Percentiles rank a stretch among this genome's conserved stretches.
These are phyloP conservation scores for Mycalesis mineus DNA, from an alignment of 2,888 invertebrate species.

Conservation along the genomic window DNA sequence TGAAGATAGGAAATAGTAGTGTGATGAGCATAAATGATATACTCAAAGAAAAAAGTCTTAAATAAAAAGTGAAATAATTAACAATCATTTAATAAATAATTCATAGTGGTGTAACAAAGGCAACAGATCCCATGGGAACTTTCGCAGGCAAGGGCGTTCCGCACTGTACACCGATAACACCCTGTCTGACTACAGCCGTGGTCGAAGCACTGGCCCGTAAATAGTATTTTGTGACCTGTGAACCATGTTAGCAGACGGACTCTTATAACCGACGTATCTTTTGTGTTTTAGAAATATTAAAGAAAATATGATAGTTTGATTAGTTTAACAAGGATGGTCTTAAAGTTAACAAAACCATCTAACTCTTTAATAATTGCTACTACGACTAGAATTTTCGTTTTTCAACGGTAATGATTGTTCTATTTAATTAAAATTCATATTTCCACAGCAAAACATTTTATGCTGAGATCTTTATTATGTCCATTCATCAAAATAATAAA, in stretches of 20 bases:
- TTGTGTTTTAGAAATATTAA: neutral
- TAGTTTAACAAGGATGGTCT: too few relatives aligned
- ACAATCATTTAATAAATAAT: constrained; percentile 21
- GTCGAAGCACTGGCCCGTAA: neutral
- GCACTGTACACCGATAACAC: constrained; percentile 29
- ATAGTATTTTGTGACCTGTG: constrained; percentile 5
- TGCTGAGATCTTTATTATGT: too few relatives aligned
- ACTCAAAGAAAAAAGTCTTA: neutral
- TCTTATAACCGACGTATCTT: neutral
- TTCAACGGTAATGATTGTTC: too few relatives aligned
- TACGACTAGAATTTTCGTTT: too few relatives aligned
- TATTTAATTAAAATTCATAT: too few relatives aligned
- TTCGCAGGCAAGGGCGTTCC: constrained; percentile 41
- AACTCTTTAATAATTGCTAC: too few relatives aligned
- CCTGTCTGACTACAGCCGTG: constrained; percentile 9
- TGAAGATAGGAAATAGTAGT: neutral
- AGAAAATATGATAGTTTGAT: too few relatives aligned
- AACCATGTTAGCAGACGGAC: neutral
- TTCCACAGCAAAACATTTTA: too few relatives aligned
- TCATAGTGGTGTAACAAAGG: constrained; percentile 25
- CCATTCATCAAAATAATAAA: too few relatives aligned
- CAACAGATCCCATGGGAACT: constrained; percentile 36
- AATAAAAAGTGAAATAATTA: constrained; percentile 4
- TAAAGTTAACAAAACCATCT: too few relatives aligned
- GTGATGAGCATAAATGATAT: neutral